Conservation (phyloP, 2,797 vertebrate species). For the Gobio occitaniae region DNA sequence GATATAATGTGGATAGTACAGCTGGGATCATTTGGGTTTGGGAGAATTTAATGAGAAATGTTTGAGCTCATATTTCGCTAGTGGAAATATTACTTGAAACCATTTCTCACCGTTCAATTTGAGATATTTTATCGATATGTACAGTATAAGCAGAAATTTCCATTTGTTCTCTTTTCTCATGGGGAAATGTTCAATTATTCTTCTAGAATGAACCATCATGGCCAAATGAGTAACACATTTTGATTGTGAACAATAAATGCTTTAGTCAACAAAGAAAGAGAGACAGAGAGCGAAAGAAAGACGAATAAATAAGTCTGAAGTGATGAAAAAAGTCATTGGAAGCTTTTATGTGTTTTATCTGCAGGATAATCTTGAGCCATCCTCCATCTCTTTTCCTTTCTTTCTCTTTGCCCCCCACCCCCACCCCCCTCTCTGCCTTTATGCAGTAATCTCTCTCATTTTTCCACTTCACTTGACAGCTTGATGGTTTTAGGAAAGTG, state of each 20-base stretch:
- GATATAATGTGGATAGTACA: neutral
- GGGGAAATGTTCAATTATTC: neutral
- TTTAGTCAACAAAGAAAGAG: slow-evolving; percentile 65
- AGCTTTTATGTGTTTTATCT: slow-evolving; percentile 63
- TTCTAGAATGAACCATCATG: neutral
- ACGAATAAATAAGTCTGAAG: slow-evolving; percentile 71
- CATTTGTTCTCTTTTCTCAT: neutral
- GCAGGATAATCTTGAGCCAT: slow-evolving; percentile 47
- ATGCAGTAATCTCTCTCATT: slow-evolving; percentile 64
- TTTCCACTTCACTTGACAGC: slow-evolving; percentile 70
- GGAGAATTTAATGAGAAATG: neutral
- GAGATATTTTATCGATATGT: neutral
- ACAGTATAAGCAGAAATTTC: neutral
- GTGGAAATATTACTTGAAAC: too few relatives aligned
- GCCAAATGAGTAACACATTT: slow-evolving; percentile 25
- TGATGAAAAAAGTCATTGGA: slow-evolving; percentile 67
- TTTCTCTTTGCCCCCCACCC: slow-evolving; percentile 1
- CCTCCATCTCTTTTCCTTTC: slow-evolving; percentile 44
- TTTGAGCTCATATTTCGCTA: neutral
- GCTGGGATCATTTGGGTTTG: neutral
- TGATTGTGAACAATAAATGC: slow-evolving; percentile 66
- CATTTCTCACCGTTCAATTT: neutral
- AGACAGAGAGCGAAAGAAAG: neutral
- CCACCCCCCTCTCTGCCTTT: slow-evolving; percentile 32
- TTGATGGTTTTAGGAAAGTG: slow-evolving; percentile 74